Base-by-base conservation (phyloP, 2,888 invertebrate genomes). In the Timandra comae region DNA sequence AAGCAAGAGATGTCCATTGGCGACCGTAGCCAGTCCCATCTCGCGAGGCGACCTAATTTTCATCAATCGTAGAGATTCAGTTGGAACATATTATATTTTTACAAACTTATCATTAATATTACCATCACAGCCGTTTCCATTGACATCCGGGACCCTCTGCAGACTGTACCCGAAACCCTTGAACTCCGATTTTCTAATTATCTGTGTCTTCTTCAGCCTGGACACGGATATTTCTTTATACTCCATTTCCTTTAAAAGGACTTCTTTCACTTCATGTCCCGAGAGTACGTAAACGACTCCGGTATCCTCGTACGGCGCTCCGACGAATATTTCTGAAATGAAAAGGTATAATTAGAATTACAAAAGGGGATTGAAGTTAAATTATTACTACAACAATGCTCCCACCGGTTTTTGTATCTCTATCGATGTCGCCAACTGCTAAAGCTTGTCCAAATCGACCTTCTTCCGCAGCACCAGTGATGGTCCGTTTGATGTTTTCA, bases 301-400 rank as follows among this genome's bases (percentile, higher is more conserved):
- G 0, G 19, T 21, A 3, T 65, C 44, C 39, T 75, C 76, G 25
- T 70, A 76, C 0, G 77, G 78, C 1, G 82, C 78, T 26, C 79
- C 67, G 0, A 80, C 59, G 8, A 74, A 59, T 5, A 80, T 48
- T 58, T 82, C 82, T 82, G 58, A 2, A 63, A 63, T 16, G 24
- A 27, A 29, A 24, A 25, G n/a, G n/a, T n/a, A 31, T 26, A 19
- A 12, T 9, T 3, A 21, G 1, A 19, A n/a, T n/a, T 29, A 12
- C 8, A 33, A 9, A 16, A 22, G 12, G 8, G 26, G 13, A 26
- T 12, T n/a, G n/a, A n/a, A n/a, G 8, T 21, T 12, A 19, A 7
- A 1, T 12, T 23, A 23, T 20, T 3, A 30, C 13, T 1, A 7
- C 5, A 8, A 7, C 27, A 16, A 16, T 16, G 16, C 23, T 3